Evolutionary conservation across 2,797 vertebrate species (phyloP), one percentile per base, ranked within the genome.

Genomic region (Danio jaintianensis): DNA sequence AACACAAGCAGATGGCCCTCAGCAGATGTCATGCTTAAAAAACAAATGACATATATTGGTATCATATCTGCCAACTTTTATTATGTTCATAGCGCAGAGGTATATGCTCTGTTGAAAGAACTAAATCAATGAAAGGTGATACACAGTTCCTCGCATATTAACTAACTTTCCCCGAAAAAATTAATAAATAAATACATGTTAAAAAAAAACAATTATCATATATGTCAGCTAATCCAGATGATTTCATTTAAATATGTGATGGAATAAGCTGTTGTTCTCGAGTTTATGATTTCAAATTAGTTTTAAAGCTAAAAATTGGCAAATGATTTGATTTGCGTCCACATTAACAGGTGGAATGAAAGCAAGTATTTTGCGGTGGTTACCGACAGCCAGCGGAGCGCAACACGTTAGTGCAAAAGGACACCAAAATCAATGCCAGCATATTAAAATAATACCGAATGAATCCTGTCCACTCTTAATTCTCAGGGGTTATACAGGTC

Each of bases 391-490:
- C 36, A 22, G 55, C 8, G n/a, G 70, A 78, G 76, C 66, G 76
- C 76, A 78, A 78, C 76, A 78, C 66, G 76, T 78, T 70, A 47
- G 61, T 64, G 53, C 7, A 43, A 52, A 58, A 78, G 12, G 61
- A 66, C 61, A 48, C 43, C 22, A 4, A 36, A 50, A 5, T 20
- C 22, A 48, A 45, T 61, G 40, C 20, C 63, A 18, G 5, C 22
- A 6, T 16, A 42, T 29, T 15, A 22, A 8, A 22, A 61, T 13
- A 8, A 42, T 36, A 6, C 6, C 4, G 45, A 29, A 18, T 6
- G 29, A 18, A 22, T 22, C n/a, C 36, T 12, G 48, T 42, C 18
- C 5, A 13, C 40, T 43, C 16, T 47, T n/a, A 18, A 72, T 40
- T 16, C 40, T 50, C n/a, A 59, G 16, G 62, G 73, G n/a, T 58